Base-by-base conservation (phyloP, 2,113 vertebrate species). In the Egretta garzetta region DNA sequence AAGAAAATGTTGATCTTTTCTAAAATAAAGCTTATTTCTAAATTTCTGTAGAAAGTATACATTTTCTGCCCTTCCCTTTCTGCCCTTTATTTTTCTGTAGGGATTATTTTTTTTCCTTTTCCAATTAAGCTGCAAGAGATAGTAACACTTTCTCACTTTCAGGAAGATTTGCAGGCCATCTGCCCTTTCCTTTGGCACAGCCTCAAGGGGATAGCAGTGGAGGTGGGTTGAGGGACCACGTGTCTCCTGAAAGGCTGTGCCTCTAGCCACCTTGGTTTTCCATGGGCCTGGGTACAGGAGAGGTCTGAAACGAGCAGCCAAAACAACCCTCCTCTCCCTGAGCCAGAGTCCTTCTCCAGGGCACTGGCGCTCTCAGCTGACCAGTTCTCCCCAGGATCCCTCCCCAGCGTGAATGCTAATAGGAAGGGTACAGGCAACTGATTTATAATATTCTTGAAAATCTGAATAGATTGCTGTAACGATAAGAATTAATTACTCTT, bases 401-500 rank as follows among this genome's bases (percentile, higher is more conserved):
- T 83, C 80, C 93, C 43, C 77, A 24, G 16, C 3, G 16, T 33
- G 45, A 96, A 94, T 88, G 91, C 76, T 95, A 96, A 97, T 95
- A 39, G 53, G 43, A 84, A 77, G 71, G 75, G 86, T 64, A 75
- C 50, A 81, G 70, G 63, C 93, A 96, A 81, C 64, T 96, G 85
- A 96, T 97, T 96, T 97, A 88, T 95, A 92, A 85, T 87, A 91
- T 96, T 94, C 94, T 91, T 96, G 91, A 91, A 97, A 96, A 96
- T 92, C 85, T 67, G 50, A 92, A 93, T 96, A 95, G 88, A 97
- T 94, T 71, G 75, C 75, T 86, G 72, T 92, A 97, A 95, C 4
- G 33, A 97, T 92, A 90, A 96, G 93, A 97, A 97, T 97, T 96
- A 96, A 97, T 97, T 97, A 96, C 91, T 96, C 95, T 97, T 93